Evolutionary conservation across 2,888 invertebrate genomes (phyloP), one percentile per base, ranked within the genome.

Genomic region (Prenolepis imparis): DNA sequence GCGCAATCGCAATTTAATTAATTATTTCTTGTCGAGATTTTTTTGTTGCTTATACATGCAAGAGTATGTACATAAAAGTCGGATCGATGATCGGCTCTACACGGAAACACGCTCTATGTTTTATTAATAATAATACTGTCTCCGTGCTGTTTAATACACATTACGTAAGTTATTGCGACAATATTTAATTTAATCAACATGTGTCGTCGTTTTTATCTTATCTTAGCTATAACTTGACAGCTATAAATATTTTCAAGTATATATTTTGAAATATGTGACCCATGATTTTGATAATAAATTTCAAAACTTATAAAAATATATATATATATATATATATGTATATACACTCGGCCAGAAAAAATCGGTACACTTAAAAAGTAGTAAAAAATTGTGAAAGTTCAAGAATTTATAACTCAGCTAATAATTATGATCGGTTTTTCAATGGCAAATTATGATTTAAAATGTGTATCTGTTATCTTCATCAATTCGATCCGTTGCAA

Each of bases 111-210:
- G 15, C 32, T 24, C 78, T 55, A 36, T 15, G 21, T 55, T 70
- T 78, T 55, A 70, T 83, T 83, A 83, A 78, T 78, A 64, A 83
- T 63, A 55, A 24, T 44, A 57, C 68, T 67, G 12, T 67, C 68
- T 73, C 41, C 55, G 64, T n/a, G 4, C 44, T 61, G 12, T 80
- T 80, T 48, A 44, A 44, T 70, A 70, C 36, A 39, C 44, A 80
- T 21, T 59, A 24, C 24, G 24, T 4, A 44, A 48, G 59, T 61
- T 80, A 80, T 61, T 24, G 15, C 9, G 32, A 59, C 12, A 72
- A 24, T 24, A 48, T 28, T 0, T 67, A 11, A 67, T 36, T 28
- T 21, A 78, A 61, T 48, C 44, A n/a, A 44, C 32, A 48, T 8
- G 12, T 68, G 28, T 4, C 18, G 11, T 63, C 44, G 3, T 66